Conservation (phyloP, 2,797 vertebrate species). For the Propithecus perrieri region DNA sequence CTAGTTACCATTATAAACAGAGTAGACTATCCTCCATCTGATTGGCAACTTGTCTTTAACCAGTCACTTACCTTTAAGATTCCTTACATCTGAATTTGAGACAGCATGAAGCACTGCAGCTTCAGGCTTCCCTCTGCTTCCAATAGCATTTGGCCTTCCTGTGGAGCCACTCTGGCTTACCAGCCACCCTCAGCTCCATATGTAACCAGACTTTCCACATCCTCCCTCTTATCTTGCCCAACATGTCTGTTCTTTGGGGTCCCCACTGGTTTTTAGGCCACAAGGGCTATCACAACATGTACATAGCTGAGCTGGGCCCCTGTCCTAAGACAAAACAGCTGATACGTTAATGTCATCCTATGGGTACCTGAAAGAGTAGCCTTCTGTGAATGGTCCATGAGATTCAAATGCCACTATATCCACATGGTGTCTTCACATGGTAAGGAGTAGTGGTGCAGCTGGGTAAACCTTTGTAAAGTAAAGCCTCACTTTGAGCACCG, state of each 20-base stretch:
- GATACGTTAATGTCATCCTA: neutral
- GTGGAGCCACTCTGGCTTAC: neutral
- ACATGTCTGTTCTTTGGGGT: neutral
- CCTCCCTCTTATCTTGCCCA: neutral
- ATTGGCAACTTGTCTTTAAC: neutral
- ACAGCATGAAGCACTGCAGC: neutral
- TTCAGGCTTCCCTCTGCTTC: neutral
- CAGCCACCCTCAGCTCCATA: neutral
- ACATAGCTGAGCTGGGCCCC: neutral
- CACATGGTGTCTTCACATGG: neutral
- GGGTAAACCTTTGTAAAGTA: neutral
- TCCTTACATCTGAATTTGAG: neutral
- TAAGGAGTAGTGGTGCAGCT: neutral
- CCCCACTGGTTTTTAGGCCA: neutral
- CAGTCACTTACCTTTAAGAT: neutral
- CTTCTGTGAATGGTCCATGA: neutral
- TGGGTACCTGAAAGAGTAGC: neutral
- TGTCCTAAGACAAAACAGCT: neutral
- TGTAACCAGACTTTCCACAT: neutral
- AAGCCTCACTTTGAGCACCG: neutral
- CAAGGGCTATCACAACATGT: neutral
- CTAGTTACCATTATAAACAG: neutral
- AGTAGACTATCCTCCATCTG: neutral
- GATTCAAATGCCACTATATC: neutral
- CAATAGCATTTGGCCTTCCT: neutral